phyloP scores from a whole-genome alignment of 2,113 vertebrate species.

The Cyanoderma ruficeps region DNA sequence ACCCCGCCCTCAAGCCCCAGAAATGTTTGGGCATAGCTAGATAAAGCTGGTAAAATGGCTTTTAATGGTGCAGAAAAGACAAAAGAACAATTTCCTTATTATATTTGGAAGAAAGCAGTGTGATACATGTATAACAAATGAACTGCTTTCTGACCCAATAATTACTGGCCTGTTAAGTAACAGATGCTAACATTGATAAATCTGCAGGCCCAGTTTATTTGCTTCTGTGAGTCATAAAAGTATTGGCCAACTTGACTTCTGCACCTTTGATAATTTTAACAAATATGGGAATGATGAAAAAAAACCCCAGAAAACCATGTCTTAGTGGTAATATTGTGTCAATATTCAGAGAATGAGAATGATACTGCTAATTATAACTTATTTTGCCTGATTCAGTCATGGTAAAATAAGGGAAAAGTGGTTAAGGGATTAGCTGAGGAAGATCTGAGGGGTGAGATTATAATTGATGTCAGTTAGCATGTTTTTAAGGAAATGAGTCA shows the following conservation, averaged over 20 bases:
- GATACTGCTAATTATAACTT: background rate
- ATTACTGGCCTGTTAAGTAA: background rate
- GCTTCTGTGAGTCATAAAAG: background rate
- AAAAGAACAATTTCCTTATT: background rate
- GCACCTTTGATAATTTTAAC: background rate
- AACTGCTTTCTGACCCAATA: background rate
- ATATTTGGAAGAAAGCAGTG: background rate
- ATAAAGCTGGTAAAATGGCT: background rate
- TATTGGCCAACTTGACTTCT: background rate
- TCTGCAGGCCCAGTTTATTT: background rate
- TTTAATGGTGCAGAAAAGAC: background rate
- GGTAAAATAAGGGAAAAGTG: background rate
- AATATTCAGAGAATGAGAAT: background rate
- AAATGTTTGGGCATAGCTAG: background rate
- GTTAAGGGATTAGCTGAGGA: constrained; percentile 21
- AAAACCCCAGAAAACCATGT: background rate
- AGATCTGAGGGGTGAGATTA: background rate
- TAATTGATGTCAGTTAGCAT: constrained; percentile 3
- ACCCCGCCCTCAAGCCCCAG: fast-evolving
- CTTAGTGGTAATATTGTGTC: background rate
- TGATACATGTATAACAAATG: background rate
- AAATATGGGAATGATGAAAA: background rate
- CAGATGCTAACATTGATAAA: background rate
- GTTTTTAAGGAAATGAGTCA: constrained; percentile 33
- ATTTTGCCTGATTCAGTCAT: background rate